Evolutionary conservation across 1,140 invertebrate species (phyloP).

Genomic region (Hyposmocoma kahamanoa): DNA sequence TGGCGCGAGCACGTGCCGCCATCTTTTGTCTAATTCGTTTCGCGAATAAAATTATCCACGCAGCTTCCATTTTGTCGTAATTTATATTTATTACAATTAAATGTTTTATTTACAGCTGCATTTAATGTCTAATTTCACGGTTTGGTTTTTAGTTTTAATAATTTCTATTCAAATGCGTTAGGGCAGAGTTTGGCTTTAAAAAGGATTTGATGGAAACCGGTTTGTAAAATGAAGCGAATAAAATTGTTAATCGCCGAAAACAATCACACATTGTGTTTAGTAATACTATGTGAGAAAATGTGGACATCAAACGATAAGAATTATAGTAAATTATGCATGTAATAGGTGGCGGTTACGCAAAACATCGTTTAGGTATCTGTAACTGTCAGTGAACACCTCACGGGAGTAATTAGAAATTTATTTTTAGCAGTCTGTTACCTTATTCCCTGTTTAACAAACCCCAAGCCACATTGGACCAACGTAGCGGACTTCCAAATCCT

Average conservation of each 20-base stretch:
- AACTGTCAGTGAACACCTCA: background rate
- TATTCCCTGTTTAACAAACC: too few species aligned
- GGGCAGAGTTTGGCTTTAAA: conserved; percentile 2
- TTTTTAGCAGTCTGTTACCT: too few species aligned
- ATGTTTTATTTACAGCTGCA: conserved; percentile 17
- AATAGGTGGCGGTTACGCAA: background rate
- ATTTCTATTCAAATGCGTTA: conserved; percentile 32
- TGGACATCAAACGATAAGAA: background rate
- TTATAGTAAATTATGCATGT: background rate
- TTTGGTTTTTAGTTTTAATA: conserved; percentile 28
- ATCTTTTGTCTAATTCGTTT: conserved; percentile 43
- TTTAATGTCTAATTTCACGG: conserved; percentile 26
- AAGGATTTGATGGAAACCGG: conserved; percentile 4
- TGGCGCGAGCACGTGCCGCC: conserved; percentile 43
- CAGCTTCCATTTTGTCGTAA: conserved; percentile 36
- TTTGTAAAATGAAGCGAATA: conserved; percentile 1
- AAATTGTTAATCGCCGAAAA: background rate
- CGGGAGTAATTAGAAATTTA: too few species aligned
- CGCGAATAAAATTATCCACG: conserved; percentile 34
- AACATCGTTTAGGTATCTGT: background rate
- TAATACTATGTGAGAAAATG: background rate
- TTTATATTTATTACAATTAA: conserved; percentile 28
- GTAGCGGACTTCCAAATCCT: too few species aligned
- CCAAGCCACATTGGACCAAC: too few species aligned
- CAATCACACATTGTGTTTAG: background rate